Evolutionary conservation across 2,888 invertebrate species (phyloP), one percentile per base, ranked within the genome.

Genomic region (Blastobasis adustella): DNA sequence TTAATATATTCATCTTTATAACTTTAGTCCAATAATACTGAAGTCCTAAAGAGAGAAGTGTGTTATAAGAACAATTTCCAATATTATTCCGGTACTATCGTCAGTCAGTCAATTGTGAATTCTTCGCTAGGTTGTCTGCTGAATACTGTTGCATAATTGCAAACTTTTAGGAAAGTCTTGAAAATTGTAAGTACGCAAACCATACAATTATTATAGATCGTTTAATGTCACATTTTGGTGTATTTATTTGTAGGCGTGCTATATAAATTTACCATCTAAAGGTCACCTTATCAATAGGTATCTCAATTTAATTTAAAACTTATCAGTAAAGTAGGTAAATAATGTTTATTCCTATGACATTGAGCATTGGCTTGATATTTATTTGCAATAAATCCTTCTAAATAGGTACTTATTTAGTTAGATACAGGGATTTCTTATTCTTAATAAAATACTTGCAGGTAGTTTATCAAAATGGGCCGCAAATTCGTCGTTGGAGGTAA

Each of bases 401-500:
- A 5, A 42, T 42, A 9, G 6, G 6, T n/a, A n/a, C 10, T 42
- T 5, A n/a, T 8, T 8, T 42, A 10, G 42, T 42, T 40, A 40
- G 41, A 8, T 6, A n/a, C 42, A 8, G 10, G 42, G 9, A 10
- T 42, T n/a, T 8, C 1, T 10, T 42, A 9, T n/a, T 6, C 9
- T 9, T 5, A 42, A 5, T 10, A 42, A 42, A 42, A n/a, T 10
- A 7, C 42, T 42, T 41, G 2, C 40, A 47, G 47, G 23, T 40
- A 23, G 10, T 8, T 10, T 40, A 4, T 23, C 4, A 90, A 81
- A 68, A 94, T 94, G 93, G 85, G 87, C 54, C 93, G 99, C 66
- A 97, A 95, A 91, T 99, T 99, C 86, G 97, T 98, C 74, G 98
- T 99, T 72, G 99, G 99, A 65, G 99, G 99, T 51, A 99, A 99